Evolutionary conservation across 2,888 invertebrate genomes (phyloP).

Genomic region (Azorinus chamasolen): DNA sequence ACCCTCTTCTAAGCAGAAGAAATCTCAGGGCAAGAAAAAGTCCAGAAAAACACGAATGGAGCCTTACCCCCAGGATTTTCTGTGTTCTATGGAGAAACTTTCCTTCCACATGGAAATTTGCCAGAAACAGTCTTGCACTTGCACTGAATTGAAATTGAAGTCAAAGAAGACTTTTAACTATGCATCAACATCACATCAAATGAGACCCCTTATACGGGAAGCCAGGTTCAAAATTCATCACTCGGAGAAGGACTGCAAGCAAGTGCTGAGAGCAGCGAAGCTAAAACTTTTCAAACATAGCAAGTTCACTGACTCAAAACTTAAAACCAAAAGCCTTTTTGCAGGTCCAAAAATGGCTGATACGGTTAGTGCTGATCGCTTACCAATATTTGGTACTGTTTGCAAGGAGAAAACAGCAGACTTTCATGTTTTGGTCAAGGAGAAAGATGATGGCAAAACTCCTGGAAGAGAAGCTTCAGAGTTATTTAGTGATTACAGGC

Average conservation of each 20-base stretch:
- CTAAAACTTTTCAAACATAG: conserved; percentile 71
- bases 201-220: conserved; percentile 71
- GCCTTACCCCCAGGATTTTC: conserved; percentile 35
- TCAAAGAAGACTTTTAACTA: conserved; percentile 69
- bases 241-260: conserved; percentile 78
- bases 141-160: conserved; percentile 58
- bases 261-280: conserved; percentile 76
- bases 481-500: neutral
- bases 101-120: conserved; percentile 72
- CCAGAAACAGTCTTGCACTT: conserved; percentile 68
- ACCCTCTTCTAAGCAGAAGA: neutral
- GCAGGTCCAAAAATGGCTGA: conserved; percentile 15
- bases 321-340: conserved; percentile 14
- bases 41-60: conserved; percentile 21
- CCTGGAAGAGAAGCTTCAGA: conserved; percentile 1
- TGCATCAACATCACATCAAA: conserved; percentile 66
- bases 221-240: conserved; percentile 78
- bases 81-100: conserved; percentile 73
- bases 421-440: conserved; percentile 10
- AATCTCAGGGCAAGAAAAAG: conserved; percentile 4
- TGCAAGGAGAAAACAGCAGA: neutral
- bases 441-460: neutral
- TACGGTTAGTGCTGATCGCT: conserved; percentile 5
- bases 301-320: conserved; percentile 51
- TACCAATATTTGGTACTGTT: conserved; percentile 55